These are phyloP conservation scores for Diacarnus erythraeanus DNA, from an alignment of 37 sponge, comb jelly and placozoan species.

Conservation along the genomic window DNA sequence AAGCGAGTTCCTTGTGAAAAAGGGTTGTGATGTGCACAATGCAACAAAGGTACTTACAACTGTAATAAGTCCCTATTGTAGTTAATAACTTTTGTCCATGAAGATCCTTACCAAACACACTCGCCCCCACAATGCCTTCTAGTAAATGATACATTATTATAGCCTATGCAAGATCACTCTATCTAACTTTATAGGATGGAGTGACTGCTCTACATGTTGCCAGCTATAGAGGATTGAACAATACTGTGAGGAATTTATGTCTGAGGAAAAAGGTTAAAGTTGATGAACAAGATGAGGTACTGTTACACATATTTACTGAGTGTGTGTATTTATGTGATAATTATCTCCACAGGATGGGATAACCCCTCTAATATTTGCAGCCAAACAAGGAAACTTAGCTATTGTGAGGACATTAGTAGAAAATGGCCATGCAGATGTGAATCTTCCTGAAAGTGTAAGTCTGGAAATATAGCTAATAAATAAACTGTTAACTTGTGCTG, in stretches of 20 bases:
- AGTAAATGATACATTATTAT: too few species aligned
- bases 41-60: not conserved
- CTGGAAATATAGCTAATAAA: too few species aligned
- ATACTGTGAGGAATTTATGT: not conserved
- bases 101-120: too few species aligned
- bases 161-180: not conserved
- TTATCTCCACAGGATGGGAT: not conserved
- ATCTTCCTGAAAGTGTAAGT: not conserved
- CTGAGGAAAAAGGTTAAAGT: not conserved
- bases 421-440: slow-evolving; percentile 7
- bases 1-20: not conserved
- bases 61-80: not conserved
- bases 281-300: not conserved
- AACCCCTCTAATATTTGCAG: slow-evolving; percentile 4
- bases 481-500: too few species aligned
- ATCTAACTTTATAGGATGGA: not conserved
- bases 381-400: not conserved
- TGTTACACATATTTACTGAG: not conserved
- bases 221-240: not conserved
- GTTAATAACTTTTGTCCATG: not conserved
- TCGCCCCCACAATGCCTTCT: too few species aligned
- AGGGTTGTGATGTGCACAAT: not conserved
- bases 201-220: slow-evolving; percentile 1
- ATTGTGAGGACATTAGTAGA: not conserved
- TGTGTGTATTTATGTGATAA: not conserved